Base-by-base conservation (phyloP, 2,797 vertebrate species). In the Spinus olivaceus region DNA sequence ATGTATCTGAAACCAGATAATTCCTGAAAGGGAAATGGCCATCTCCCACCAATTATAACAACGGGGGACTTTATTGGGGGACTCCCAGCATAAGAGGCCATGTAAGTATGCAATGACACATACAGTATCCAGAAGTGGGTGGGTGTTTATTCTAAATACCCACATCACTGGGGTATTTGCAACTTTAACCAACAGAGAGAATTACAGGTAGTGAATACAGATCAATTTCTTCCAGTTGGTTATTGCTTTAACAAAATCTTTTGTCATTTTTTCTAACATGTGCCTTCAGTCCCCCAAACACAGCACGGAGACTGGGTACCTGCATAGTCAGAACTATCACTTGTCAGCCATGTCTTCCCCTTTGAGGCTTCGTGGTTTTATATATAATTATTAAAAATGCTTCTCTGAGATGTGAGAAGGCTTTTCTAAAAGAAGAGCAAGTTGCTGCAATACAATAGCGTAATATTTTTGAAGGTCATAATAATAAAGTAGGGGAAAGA, bases 81-180 rank as follows among this genome's bases (percentile, higher is more conserved):
- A 39, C 60, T 88, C 71, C 66, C 66, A 39, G 77, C 70, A 47
- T 41, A 78, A 95, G 73, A 84, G 85, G 91, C 94, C 94, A 77
- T 8, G 6, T 76, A 96, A 96, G 94, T 95, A 96, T 96, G 96
- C 96, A 97, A 94, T 84, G 91, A 96, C 91, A 97, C 95, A 88
- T 96, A 73, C 87, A 88, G 92, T 80, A 94, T 90, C 56, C 18
- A 95, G 91, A 94, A 94, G 94, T 86, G 94, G 71, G 96, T 76
- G 92, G 94, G 95, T 86, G 95, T 96, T 97, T 96, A 96, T 96
- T 96, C 90, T 97, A 92, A 93, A 96, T 96, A 94, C 95, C 95
- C 91, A 64, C 90, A 96, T 84, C 56, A 54, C 64, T 24, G 91
- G 94, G 92, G 95, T 96, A 96, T 95, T 95, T 93, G 92, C 93